Conservation (phyloP, 2,888 invertebrate genomes). For the Eristalis intricaria region DNA sequence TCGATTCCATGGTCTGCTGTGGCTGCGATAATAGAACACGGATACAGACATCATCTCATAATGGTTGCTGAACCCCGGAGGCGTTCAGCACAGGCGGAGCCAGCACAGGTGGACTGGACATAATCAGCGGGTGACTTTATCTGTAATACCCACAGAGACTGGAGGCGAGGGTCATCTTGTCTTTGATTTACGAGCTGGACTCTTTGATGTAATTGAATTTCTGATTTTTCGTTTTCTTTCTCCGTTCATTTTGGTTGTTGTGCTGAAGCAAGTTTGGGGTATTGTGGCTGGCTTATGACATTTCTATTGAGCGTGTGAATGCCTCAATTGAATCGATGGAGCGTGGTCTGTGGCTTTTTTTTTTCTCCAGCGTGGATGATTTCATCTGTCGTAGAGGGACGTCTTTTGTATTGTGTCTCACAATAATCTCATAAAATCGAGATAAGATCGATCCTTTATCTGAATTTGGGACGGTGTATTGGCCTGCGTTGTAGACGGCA, state of each 20-base stretch:
- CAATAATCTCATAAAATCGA: too few species aligned
- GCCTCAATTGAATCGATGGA: neutral
- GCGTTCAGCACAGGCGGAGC: neutral
- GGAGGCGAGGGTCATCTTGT: neutral
- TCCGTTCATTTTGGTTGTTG: neutral
- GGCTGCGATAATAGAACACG: neutral
- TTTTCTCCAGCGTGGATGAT: neutral
- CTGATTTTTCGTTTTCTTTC: neutral
- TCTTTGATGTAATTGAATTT: slow-evolving; percentile 2
- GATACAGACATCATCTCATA: neutral
- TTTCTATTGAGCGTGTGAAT: neutral
- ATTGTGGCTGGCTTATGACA: neutral
- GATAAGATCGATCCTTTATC: too few species aligned
- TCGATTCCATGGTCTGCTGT: neutral
- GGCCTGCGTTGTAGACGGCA: too few species aligned
- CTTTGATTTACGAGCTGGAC: neutral
- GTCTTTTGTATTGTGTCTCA: too few species aligned
- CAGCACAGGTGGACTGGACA: neutral
- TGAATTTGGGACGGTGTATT: too few species aligned
- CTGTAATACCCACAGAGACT: neutral
- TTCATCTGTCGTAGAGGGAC: neutral
- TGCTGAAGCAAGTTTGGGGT: neutral
- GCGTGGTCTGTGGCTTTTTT: neutral
- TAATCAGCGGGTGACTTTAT: neutral
- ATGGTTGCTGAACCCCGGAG: neutral